A percentile compares a stretch with the other conserved stretches of the same genome.
Conservation (phyloP, 2,797 vertebrate genomes). For the Rhinichthys osculus region DNA sequence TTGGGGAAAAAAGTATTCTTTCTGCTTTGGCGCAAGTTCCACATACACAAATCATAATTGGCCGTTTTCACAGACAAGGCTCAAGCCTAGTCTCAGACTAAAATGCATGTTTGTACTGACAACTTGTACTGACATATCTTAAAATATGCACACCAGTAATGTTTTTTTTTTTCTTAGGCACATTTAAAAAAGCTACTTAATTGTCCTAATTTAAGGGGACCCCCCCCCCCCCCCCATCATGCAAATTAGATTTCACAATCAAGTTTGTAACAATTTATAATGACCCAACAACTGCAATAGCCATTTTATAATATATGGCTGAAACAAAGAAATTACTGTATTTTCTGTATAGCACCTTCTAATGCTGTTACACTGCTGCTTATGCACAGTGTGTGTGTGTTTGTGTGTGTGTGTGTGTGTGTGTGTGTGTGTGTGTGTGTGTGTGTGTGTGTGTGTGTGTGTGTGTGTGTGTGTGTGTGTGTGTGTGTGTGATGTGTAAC, state of each 20-base stretch:
- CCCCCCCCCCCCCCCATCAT: background rate
- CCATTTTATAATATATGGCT: background rate
- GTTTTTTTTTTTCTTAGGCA: no score
- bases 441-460: no score
- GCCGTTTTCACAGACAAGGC: no score
- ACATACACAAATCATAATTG: no score
- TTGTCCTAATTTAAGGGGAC: background rate
- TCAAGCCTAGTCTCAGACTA: no score
- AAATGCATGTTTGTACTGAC: no score
- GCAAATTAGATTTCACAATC: background rate
- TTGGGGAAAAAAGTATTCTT: no score
- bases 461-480: no score
- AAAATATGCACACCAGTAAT: no score
- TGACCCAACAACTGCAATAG: background rate
- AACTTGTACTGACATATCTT: no score
- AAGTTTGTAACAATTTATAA: background rate
- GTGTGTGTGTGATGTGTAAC: slow-evolving; percentile 52
- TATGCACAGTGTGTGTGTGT: slow-evolving; percentile 50
- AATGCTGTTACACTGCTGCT: background rate
- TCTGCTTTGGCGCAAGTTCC: no score
- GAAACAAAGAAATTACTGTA: background rate
- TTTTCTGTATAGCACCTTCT: background rate
- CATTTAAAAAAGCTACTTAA: background rate
- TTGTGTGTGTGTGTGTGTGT: slow-evolving; percentile 55
- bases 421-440: slow-evolving; percentile 14